phyloP scores from a whole-genome alignment of 1,140 invertebrate species.

The Drosophila novamexicana region DNA sequence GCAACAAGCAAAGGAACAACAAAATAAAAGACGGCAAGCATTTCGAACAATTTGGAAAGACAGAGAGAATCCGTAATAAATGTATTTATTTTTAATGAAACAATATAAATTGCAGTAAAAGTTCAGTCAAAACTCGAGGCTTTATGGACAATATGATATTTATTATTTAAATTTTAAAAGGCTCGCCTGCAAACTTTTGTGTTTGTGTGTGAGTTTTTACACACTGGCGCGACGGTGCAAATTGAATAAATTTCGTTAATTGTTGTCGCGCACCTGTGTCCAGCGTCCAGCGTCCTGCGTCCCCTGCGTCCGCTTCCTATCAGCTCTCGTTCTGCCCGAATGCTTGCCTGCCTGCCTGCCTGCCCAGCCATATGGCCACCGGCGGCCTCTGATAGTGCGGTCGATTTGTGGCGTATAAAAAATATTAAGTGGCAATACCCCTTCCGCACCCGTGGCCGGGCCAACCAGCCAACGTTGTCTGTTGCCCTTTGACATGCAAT shows the following conservation, averaged over 20 bases:
- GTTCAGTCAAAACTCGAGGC: slow-evolving; percentile 42
- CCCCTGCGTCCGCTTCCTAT: slow-evolving; percentile 22
- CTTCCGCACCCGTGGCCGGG: background rate
- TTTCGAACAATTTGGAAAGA: slow-evolving; percentile 30
- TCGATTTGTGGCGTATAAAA: slow-evolving; percentile 82
- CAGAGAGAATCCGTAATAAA: slow-evolving; percentile 38
- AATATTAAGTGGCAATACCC: slow-evolving; percentile 78
- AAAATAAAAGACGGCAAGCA: slow-evolving; percentile 17
- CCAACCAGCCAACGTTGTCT: slow-evolving; percentile 57
- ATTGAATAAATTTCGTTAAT: slow-evolving; percentile 82
- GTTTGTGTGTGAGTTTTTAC: slow-evolving; percentile 41
- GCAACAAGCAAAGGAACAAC: background rate
- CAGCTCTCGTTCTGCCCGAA: slow-evolving; percentile 8
- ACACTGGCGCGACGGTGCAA: slow-evolving; percentile 45
- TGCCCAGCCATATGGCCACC: slow-evolving; percentile 39
- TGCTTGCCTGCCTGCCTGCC: background rate
- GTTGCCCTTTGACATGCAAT: slow-evolving; percentile 80
- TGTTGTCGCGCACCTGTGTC: slow-evolving; percentile 71
- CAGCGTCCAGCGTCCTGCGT: background rate
- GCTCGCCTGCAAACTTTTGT: slow-evolving; percentile 22
- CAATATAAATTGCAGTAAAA: slow-evolving; percentile 37
- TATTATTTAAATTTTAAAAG: slow-evolving; percentile 65
- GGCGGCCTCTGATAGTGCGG: slow-evolving; percentile 72
- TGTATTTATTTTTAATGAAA: slow-evolving; percentile 59
- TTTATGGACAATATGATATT: slow-evolving; percentile 48